A percentile compares a stretch with the other conserved stretches of the same genome.
These are phyloP conservation scores for Agonopterix heracliana DNA, from an alignment of 2,888 invertebrate species.

Conservation along the genomic window DNA sequence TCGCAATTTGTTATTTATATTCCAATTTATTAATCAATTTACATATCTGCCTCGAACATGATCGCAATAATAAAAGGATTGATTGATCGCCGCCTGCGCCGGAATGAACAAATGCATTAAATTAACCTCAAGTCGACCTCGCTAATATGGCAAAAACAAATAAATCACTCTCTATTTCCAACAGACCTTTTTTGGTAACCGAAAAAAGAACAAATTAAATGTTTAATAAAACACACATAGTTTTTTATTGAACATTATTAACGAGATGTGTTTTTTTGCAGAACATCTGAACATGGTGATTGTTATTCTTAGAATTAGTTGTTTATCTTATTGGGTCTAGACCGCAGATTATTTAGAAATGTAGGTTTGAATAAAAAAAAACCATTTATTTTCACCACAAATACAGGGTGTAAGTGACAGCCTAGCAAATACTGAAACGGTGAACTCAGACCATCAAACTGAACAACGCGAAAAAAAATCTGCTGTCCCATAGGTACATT, in stretches of 20 bases:
- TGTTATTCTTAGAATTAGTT: slow-evolving; percentile 28
- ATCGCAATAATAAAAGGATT: not conserved
- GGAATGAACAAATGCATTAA: not conserved
- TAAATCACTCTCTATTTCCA: slow-evolving; percentile 6
- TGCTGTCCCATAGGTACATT: no score
- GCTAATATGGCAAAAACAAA: slow-evolving; percentile 4
- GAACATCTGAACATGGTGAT: slow-evolving; percentile 12
- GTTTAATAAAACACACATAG: slow-evolving; percentile 5
- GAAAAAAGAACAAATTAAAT: slow-evolving; percentile 7
- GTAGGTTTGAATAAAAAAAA: no score
- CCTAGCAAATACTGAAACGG: no score
- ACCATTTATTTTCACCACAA: no score
- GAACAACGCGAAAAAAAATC: no score
- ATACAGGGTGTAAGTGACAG: no score
- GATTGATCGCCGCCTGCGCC: not conserved
- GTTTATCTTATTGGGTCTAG: slow-evolving; percentile 18
- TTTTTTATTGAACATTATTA: slow-evolving; percentile 13
- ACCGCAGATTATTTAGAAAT: slow-evolving; percentile 7
- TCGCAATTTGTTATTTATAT: no score
- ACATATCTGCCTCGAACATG: no score
- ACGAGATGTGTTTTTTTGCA: slow-evolving; percentile 13
- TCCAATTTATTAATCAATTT: no score
- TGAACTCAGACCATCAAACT: no score
- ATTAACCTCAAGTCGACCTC: not conserved
- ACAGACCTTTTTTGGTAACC: not conserved